A percentile compares a stretch with the other conserved stretches of the same genome.
Conservation (phyloP, 2,113 vertebrate species). For the Triplophysa dalaica region DNA sequence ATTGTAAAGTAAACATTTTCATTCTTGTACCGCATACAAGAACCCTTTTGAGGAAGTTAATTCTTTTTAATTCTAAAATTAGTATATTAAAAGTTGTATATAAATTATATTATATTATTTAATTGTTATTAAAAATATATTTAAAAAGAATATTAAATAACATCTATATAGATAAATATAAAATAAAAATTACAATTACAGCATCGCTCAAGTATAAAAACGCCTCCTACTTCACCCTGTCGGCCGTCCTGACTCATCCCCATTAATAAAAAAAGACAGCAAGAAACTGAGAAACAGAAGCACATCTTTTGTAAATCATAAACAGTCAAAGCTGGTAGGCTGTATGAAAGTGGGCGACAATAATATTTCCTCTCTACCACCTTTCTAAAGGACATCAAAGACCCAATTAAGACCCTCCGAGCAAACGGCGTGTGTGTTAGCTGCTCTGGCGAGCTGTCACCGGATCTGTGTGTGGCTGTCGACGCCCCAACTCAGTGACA, state of each 20-base stretch:
- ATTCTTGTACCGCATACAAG: too few species aligned
- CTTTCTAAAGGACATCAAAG: constrained; percentile 93
- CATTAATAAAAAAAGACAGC: constrained; percentile 60
- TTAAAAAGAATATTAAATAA: too few species aligned
- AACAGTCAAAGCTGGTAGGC: constrained; percentile 59
- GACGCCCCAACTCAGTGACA: constrained; percentile 62
- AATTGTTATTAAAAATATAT: too few species aligned
- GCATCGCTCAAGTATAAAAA: too few species aligned
- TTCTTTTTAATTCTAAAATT: too few species aligned
- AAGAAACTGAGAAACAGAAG: constrained; percentile 53
- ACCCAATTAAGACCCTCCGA: constrained; percentile 92
- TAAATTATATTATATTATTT: too few species aligned
- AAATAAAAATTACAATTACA: too few species aligned
- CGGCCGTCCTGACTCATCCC: not conserved
- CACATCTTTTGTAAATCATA: constrained; percentile 59
- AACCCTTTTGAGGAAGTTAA: too few species aligned
- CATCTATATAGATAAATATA: too few species aligned
- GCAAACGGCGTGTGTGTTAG: constrained; percentile 85
- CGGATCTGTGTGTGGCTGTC: constrained; percentile 68
- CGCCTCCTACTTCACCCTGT: not conserved
- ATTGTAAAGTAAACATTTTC: too few species aligned
- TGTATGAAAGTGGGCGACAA: constrained; percentile 57
- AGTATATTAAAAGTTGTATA: too few species aligned
- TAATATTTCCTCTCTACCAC: constrained; percentile 74
- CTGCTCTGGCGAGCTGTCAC: constrained; percentile 83